phyloP scores from a whole-genome alignment of 2,797 vertebrate genomes.

The Amblyraja radiata region DNA sequence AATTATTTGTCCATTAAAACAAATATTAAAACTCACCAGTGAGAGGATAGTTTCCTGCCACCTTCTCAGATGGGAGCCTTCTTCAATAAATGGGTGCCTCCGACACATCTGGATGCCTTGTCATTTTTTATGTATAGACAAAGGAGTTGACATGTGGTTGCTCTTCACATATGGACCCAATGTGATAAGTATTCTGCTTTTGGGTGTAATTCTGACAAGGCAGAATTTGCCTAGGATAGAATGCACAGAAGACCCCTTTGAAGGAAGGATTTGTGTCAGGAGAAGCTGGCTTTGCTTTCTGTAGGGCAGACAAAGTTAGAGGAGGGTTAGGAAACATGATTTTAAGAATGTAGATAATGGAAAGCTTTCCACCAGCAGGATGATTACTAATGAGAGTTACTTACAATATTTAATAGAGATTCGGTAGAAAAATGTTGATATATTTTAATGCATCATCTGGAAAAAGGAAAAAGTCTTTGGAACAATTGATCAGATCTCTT shows the following conservation, averaged over 20 bases:
- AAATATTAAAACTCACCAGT: neutral
- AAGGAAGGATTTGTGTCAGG: too few relatives aligned
- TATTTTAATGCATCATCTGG: neutral
- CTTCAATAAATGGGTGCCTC: neutral
- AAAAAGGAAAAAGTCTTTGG: neutral
- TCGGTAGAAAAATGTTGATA: neutral
- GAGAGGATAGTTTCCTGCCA: neutral
- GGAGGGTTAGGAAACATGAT: too few relatives aligned
- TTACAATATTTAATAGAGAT: neutral
- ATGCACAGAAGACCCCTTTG: neutral
- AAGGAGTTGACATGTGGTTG: neutral
- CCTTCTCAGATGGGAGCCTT: neutral
- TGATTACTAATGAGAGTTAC: neutral
- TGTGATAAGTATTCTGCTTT: neutral
- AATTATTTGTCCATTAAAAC: neutral
- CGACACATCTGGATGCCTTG: neutral
- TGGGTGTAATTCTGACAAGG: neutral
- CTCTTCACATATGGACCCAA: neutral
- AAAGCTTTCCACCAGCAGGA: neutral
- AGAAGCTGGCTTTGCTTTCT: too few relatives aligned
- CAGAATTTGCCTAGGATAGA: neutral
- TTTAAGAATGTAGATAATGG: neutral
- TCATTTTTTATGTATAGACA: neutral
- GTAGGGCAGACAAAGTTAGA: too few relatives aligned
- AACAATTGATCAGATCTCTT: neutral